Evolutionary conservation across 2,113 vertebrate species (phyloP).

Genomic region (Apistogramma diplotaenia): DNA sequence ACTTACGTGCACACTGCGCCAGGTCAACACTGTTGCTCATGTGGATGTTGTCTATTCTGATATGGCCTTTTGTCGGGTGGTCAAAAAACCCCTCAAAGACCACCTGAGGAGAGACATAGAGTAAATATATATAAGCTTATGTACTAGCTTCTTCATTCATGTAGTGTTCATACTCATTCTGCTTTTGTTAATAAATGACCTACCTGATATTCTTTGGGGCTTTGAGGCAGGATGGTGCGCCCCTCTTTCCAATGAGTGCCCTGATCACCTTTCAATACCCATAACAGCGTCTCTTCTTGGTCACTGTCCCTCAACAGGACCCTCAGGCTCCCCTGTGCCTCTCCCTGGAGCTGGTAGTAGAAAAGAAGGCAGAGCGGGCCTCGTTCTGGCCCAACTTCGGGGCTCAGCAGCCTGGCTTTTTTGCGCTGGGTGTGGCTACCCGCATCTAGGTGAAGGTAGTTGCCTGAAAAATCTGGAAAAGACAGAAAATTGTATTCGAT

Average conservation of each 20-base stretch:
- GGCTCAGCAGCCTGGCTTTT: conserved; percentile 88
- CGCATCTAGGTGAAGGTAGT: conserved; percentile 87
- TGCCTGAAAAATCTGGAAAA: conserved; percentile 78
- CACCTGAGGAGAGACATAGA: conserved; percentile 76
- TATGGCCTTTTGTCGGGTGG: conserved; percentile 83
- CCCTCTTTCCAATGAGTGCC: conserved; percentile 92
- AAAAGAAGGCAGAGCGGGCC: conserved; percentile 92
- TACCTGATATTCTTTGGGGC: conserved; percentile 91
- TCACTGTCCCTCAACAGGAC: conserved; percentile 84
- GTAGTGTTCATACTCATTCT: too few relatives aligned
- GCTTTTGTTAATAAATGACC: too few relatives aligned
- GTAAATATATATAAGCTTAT: neutral
- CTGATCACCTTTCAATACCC: conserved; percentile 88
- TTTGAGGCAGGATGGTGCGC: conserved; percentile 89
- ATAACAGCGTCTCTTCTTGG: conserved; percentile 88
- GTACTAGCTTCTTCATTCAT: neutral
- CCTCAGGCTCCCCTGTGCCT: conserved; percentile 83
- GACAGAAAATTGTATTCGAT: neutral
- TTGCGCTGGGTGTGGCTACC: conserved; percentile 81
- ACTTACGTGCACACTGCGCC: conserved; percentile 94
- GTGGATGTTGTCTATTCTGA: conserved; percentile 92
- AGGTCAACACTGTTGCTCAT: conserved; percentile 86
- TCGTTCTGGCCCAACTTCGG: conserved; percentile 81
- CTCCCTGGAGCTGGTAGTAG: conserved; percentile 87
- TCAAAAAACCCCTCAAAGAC: conserved; percentile 93